Evolutionary conservation across 2,888 invertebrate genomes (phyloP).

Genomic region (Brenthis hecate): DNA sequence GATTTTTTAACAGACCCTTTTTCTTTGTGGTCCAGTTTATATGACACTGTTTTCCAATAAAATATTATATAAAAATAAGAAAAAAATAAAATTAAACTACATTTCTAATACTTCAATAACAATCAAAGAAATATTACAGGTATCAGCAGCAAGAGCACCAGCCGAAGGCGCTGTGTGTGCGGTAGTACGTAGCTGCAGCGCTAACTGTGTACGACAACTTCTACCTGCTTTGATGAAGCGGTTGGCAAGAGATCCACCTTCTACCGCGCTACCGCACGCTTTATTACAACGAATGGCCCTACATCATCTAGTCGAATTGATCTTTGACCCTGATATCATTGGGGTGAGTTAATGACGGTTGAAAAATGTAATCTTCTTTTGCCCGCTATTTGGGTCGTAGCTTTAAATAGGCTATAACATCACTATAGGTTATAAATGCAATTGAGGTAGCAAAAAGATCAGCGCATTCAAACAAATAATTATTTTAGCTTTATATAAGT

Average conservation of each 20-base stretch:
- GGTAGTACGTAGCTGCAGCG: conserved; percentile 63
- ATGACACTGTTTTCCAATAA: no score
- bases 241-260: conserved; percentile 75
- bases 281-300: conserved; percentile 68
- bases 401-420: no score
- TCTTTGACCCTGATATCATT: conserved; percentile 69
- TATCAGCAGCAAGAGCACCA: conserved; percentile 68
- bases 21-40: no score
- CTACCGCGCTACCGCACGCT: conserved; percentile 76
- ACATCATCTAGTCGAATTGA: conserved; percentile 69
- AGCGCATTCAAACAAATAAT: no score
- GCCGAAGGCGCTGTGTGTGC: conserved; percentile 77
- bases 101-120: no score
- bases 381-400: no score
- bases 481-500: no score
- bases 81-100: no score
- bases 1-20: no score
- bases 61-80: no score
- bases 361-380: neutral
- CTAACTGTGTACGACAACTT: conserved; percentile 63
- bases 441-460: no score
- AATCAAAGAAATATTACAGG: conserved; percentile 47
- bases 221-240: conserved; percentile 72
- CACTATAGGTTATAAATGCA: no score
- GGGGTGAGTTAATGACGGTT: conserved; percentile 48